Evolutionary conservation across 2,113 vertebrate genomes (phyloP).

Genomic region (Edolisoma coerulescens): DNA sequence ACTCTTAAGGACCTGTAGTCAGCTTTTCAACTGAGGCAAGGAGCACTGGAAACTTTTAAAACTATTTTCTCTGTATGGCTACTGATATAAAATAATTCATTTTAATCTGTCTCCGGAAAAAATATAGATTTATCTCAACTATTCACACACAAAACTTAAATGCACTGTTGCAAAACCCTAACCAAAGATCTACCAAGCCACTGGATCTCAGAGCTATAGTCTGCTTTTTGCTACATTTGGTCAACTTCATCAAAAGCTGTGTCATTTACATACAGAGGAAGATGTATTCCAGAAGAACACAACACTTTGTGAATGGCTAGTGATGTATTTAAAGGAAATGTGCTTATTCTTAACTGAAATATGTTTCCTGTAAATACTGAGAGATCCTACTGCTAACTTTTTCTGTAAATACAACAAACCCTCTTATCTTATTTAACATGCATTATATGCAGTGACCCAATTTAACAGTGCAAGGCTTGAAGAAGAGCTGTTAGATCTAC

Average conservation of each 20-base stretch:
- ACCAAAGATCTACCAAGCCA: neutral
- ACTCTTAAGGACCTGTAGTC: neutral
- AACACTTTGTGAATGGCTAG: neutral
- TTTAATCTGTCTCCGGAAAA: neutral
- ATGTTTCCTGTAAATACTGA: neutral
- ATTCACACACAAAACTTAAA: neutral
- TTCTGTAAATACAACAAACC: neutral
- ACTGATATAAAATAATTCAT: neutral
- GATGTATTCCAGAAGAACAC: neutral
- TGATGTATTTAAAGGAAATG: neutral
- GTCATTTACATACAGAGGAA: neutral
- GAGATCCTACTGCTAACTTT: neutral
- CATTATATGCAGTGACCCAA: slow-evolving; percentile 44
- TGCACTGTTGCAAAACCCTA: neutral
- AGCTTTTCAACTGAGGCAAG: neutral
- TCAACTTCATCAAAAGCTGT: neutral
- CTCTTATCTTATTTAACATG: slow-evolving; percentile 21
- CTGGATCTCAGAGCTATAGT: neutral
- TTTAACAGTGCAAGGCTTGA: neutral
- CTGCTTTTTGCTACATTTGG: neutral
- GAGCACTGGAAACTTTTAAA: neutral
- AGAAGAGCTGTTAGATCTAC: neutral
- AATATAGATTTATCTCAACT: neutral
- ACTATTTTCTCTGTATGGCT: neutral
- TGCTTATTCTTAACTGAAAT: neutral